Evolutionary conservation across 2,888 invertebrate genomes (phyloP), one percentile per base, ranked within the genome.

Genomic region (Bedellia somnulentella): DNA sequence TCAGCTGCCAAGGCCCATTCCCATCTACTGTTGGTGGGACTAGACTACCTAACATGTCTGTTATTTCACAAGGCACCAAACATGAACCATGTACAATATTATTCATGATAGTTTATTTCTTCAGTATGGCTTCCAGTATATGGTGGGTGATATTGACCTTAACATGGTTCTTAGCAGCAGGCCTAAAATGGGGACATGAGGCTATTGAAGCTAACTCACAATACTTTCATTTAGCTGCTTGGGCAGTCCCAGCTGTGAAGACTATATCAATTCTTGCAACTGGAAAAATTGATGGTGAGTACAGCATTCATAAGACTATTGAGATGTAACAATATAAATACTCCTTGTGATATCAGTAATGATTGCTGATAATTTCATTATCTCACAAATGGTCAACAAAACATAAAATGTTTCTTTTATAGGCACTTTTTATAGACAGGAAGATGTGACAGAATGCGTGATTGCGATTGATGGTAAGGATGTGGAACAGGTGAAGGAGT

Each of bases 91-190:
- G 96, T 63, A 95, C 96, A 21, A 88, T 97, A 38, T 81, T 96
- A 33, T 97, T 97, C 66, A 95, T 97, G 94, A 82, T 94, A 49
- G 82, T 95, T 26, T 93, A 93, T 68, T 96, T 95, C 76, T 96
- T 95, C 61, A 89, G 90, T 54, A 95, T 95, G 93, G 93, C 95
- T 15, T 93, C 93, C 26, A 93, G 91, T 55, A 92, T 96, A 50
- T 96, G 97, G 96, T 97, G 96, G 96, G 94, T 96, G 30, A 86
- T 96, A 45, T 75, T 97, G 49, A 94, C 96, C 11, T 80, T 97
- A 38, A 95, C 96, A 32, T 97, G 96, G 96, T 96, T 95, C 68
- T 75, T 97, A 50, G 93, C 95, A 24, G 95, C 96, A 36, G 95
- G 95, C 17, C 80, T 96, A 34, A 96, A 96, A 71, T 97, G 96